phyloP scores from a whole-genome alignment of 1,140 invertebrate species.

The Trachelipus rathkii region DNA sequence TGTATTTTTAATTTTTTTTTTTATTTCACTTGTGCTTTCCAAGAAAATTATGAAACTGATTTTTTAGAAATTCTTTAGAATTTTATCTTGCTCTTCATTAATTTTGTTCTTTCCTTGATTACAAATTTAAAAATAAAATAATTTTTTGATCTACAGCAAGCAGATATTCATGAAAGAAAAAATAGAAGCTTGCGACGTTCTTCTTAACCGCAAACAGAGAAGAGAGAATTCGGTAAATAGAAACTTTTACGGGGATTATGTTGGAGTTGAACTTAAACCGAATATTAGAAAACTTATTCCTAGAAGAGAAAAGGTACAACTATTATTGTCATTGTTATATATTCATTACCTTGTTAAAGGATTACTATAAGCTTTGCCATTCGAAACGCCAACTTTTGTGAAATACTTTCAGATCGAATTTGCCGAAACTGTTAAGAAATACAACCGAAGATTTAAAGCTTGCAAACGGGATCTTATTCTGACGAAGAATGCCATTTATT shows the following conservation, averaged over 20 bases:
- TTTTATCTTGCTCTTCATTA: too few species aligned
- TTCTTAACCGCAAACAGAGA: slow-evolving; percentile 66
- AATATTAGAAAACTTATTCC: slow-evolving; percentile 59
- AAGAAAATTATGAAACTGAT: too few species aligned
- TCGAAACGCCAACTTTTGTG: background rate
- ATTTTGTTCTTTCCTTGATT: too few species aligned
- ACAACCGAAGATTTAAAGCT: slow-evolving; percentile 65
- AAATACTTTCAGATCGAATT: slow-evolving; percentile 53
- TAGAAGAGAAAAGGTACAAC: slow-evolving; percentile 58
- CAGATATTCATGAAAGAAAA: slow-evolving; percentile 59
- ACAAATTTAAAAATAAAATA: too few species aligned
- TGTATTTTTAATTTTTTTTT: too few species aligned
- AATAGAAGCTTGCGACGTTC: slow-evolving; percentile 58
- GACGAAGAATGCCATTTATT: slow-evolving; percentile 59
- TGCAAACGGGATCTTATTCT: slow-evolving; percentile 65
- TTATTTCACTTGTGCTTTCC: too few species aligned
- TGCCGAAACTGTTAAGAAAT: slow-evolving; percentile 66
- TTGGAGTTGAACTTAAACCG: slow-evolving; percentile 64
- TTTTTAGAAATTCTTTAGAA: too few species aligned
- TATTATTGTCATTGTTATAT: too few species aligned
- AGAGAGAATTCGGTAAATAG: slow-evolving; percentile 64
- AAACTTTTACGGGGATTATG: slow-evolving; percentile 71
- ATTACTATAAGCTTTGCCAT: background rate
- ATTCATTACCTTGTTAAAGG: too few species aligned
- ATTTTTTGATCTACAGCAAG: slow-evolving; percentile 29